Evolutionary conservation across 2,113 vertebrate genomes (phyloP).

Genomic region (Callospermophilus lateralis): DNA sequence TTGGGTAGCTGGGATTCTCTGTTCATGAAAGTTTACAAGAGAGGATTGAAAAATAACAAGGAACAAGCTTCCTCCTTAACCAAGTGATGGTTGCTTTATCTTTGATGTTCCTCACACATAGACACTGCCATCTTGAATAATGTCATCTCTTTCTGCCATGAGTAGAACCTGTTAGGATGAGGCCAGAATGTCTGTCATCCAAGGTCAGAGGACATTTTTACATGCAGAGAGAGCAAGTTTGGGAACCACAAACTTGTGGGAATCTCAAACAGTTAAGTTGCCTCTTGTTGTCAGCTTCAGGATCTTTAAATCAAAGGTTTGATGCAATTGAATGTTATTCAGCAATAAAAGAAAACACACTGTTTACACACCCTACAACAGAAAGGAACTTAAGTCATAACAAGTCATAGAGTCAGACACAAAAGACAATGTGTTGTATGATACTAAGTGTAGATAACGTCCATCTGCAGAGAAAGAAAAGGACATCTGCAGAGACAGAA

Average conservation of each 20-base stretch:
- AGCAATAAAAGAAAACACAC: not conserved
- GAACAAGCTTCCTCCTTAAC: not conserved
- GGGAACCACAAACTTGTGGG: rapidly evolving
- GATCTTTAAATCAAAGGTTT: not conserved
- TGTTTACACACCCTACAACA: not conserved
- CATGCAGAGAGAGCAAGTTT: not conserved
- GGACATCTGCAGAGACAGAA: not conserved
- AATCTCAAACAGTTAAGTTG: not conserved
- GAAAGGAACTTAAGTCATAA: not conserved
- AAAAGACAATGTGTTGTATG: not conserved
- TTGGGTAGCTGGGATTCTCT: not conserved
- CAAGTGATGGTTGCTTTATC: not conserved
- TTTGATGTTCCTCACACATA: not conserved
- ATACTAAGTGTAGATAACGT: not conserved
- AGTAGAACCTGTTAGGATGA: not conserved
- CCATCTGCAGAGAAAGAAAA: not conserved
- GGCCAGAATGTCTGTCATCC: not conserved
- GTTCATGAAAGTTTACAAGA: not conserved
- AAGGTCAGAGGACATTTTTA: not conserved
- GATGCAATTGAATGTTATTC: not conserved
- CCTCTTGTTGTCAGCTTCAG: not conserved
- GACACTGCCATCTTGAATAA: rapidly evolving
- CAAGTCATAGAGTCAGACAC: not conserved
- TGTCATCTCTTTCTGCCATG: not conserved
- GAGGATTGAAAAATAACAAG: not conserved